These are phyloP conservation scores for Drosophila kanekoi DNA, from an alignment of 2,888 invertebrate species.

Conservation along the genomic window DNA sequence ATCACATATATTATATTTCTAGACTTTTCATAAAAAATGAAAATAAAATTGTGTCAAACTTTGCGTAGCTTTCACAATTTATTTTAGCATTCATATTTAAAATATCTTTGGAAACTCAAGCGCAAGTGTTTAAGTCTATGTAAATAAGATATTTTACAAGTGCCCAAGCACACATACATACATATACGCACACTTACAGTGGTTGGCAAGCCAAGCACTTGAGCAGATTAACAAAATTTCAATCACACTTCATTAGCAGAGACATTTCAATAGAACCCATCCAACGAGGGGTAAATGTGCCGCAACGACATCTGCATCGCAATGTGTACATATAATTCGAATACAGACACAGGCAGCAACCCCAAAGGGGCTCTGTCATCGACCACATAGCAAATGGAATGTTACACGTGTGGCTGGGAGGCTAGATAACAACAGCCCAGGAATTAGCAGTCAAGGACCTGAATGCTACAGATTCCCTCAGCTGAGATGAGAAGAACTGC, in stretches of 20 bases:
- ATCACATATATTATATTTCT: neutral
- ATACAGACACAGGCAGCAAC: constrained; percentile 16
- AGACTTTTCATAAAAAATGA: neutral
- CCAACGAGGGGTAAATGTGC: neutral
- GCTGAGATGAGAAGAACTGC: no score
- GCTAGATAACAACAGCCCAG: constrained; percentile 8
- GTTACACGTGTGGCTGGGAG: constrained; percentile 19
- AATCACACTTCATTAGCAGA: constrained; percentile 81
- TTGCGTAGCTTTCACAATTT: constrained; percentile 31
- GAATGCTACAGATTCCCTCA: no score
- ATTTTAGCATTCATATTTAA: constrained; percentile 52
- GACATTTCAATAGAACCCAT: constrained; percentile 61
- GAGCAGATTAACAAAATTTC: constrained; percentile 81
- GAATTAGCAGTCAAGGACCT: constrained; percentile 28
- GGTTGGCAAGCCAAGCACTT: constrained; percentile 58
- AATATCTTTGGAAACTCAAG: constrained; percentile 51
- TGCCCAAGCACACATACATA: constrained; percentile 15
- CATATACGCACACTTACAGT: neutral
- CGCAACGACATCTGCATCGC: constrained; percentile 3
- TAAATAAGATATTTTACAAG: constrained; percentile 56
- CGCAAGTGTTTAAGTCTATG: constrained; percentile 29
- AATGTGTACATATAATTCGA: constrained; percentile 16
- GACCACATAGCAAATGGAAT: constrained; percentile 55
- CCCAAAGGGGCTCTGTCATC: constrained; percentile 1
- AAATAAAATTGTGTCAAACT: neutral